Evolutionary conservation across 2,113 vertebrate species (phyloP).

Genomic region (Oreochromis aureus): DNA sequence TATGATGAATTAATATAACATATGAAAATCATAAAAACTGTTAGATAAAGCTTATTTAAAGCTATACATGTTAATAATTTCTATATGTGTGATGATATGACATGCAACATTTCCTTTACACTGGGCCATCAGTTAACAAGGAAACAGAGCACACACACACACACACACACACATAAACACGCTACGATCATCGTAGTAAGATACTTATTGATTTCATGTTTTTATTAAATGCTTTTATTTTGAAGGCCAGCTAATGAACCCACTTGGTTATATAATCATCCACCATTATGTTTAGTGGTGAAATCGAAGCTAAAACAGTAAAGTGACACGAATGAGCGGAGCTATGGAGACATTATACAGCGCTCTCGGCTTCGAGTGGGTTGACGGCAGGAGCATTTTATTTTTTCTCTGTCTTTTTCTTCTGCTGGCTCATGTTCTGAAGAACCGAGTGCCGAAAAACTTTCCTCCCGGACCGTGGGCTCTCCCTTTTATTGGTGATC

Average conservation of each 20-base stretch:
- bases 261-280: background rate
- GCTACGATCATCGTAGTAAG: background rate
- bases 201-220: background rate
- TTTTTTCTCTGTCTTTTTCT: constrained; percentile 63
- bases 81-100: background rate
- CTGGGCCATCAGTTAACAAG: background rate
- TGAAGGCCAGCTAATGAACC: background rate
- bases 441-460: constrained; percentile 33
- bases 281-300: accelerated
- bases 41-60: background rate
- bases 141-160: background rate
- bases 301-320: background rate
- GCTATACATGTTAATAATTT: background rate
- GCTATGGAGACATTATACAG: background rate
- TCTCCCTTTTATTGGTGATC: constrained; percentile 24
- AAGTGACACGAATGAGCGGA: background rate
- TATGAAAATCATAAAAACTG: background rate
- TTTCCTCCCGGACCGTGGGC: constrained; percentile 62
- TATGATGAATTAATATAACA: background rate
- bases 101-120: background rate
- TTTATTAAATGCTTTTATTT: background rate
- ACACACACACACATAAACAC: background rate
- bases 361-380: background rate
- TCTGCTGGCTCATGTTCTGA: constrained; percentile 50
- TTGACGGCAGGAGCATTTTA: constrained; percentile 40